These are phyloP conservation scores for Phoeniculus purpureus DNA, from an alignment of 2,797 vertebrate species.

Conservation along the genomic window DNA sequence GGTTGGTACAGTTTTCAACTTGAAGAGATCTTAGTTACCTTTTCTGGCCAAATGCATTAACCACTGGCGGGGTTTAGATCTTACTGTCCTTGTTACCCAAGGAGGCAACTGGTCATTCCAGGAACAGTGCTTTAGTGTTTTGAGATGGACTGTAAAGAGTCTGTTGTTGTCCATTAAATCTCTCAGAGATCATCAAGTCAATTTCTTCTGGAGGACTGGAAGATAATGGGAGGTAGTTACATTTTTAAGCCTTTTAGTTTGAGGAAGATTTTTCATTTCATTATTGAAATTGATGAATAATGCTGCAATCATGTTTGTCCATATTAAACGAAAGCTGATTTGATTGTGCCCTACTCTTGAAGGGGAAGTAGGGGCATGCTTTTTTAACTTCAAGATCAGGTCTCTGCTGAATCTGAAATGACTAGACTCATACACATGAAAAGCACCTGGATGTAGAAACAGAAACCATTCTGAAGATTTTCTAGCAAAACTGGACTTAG, in stretches of 20 bases:
- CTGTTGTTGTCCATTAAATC: not conserved
- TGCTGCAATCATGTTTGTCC: not conserved
- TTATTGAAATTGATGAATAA: not conserved
- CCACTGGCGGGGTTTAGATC: not conserved
- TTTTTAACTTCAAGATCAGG: not conserved
- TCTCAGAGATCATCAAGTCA: not conserved
- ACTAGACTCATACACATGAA: not conserved
- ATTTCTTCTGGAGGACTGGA: not conserved
- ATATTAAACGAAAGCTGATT: not conserved
- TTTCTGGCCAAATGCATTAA: not conserved
- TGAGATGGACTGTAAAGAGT: not conserved
- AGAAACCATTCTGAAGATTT: not conserved
- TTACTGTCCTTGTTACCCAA: not conserved
- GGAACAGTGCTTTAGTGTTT: not conserved
- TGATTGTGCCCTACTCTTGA: not conserved
- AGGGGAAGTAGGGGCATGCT: not conserved
- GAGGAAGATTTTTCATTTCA: not conserved
- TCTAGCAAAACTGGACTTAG: not conserved
- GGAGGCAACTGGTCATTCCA: not conserved
- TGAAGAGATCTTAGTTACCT: not conserved
- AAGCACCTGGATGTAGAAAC: not conserved
- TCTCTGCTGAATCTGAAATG: not conserved
- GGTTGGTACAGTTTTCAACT: not conserved
- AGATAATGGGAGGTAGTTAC: not conserved
- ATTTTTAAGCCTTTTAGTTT: not conserved